Percentiles rank a stretch among this genome's conserved stretches.
Conservation (phyloP, 53 echinoderm and acorn worm genomes). For the Stichopus horrens region DNA sequence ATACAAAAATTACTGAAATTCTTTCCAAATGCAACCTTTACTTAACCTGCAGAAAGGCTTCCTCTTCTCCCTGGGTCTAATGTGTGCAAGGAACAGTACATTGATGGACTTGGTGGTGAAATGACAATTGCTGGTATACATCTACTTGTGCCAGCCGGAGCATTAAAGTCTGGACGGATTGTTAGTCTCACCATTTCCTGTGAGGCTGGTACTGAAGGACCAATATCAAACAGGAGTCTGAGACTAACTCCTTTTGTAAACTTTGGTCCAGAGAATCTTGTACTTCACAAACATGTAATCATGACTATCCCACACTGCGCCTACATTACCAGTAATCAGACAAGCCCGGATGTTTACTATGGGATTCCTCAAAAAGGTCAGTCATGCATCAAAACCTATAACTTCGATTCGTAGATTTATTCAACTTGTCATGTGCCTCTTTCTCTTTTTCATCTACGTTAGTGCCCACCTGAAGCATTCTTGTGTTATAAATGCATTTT, state of each 20-base stretch:
- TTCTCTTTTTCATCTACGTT: no score
- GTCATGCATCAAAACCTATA: not conserved
- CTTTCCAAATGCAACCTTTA: no score
- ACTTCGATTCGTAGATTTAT: no score
- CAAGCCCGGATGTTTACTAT: not conserved
- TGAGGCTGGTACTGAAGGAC: not conserved
- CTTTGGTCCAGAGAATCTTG: not conserved
- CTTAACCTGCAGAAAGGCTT: not conserved
- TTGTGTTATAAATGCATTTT: no score
- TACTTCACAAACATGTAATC: not conserved
- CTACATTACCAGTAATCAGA: not conserved
- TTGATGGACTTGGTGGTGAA: not conserved
- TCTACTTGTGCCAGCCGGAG: not conserved
- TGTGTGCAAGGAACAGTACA: not conserved
- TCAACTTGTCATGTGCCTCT: no score
- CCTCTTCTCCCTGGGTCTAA: not conserved
- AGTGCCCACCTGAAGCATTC: no score
- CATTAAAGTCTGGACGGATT: not conserved
- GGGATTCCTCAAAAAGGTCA: not conserved
- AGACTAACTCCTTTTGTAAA: not conserved
- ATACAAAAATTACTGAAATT: no score
- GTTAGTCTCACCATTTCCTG: not conserved
- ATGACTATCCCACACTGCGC: not conserved
- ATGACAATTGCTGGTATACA: not conserved
- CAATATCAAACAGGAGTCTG: not conserved